Base-by-base conservation (phyloP, 2,113 vertebrate genomes). In the Sphaerodactylus townsendi region DNA sequence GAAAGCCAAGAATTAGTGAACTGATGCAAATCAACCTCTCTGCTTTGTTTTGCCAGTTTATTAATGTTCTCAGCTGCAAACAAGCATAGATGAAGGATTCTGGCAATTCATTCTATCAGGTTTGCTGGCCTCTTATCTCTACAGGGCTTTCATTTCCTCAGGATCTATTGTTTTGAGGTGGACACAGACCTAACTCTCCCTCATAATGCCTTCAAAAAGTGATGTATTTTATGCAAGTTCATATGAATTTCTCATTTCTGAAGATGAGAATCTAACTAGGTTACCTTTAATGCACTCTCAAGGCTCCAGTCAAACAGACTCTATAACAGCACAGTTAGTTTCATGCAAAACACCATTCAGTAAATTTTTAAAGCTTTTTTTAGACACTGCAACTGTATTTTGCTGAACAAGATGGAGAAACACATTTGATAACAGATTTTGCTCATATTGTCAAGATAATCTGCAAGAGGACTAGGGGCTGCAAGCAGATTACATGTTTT, bases 231-330 rank as follows among this genome's bases (percentile, higher is more conserved):
- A 64, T 87, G 83, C 84, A 79, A 88, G 89, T 92, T 90, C 73
- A 44, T 62, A 62, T 14, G 84, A 62, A 48, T 77, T 86, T 73
- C 69, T 44, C 76, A 84, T 69, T 79, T 86, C 85, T 86, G 72
- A 87, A 84, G 79, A 89, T 91, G 94, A 93, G 91, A 85, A 84
- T 64, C 53, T 88, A 89, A 93, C 90, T 93, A 87, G 71, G 0
- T 0, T 77, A 66, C 68, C 41, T 79, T 85, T 74, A 62, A 64
- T 83, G 39, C 41, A 69, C 53, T 41, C 92, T 74, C 79, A 73
- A 79, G 46, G 25, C 68, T 75, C 77, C 62, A 87, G 81, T 74
- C 91, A 89, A 87, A 90, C 83, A 89, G 84, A 87, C 87, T 75
- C 68, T 41, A 90, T 89, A 88, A 65, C 83, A 89, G 77, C 25